phyloP scores from a whole-genome alignment of 64 coral and sea anemone species.

The Montipora cactus region DNA sequence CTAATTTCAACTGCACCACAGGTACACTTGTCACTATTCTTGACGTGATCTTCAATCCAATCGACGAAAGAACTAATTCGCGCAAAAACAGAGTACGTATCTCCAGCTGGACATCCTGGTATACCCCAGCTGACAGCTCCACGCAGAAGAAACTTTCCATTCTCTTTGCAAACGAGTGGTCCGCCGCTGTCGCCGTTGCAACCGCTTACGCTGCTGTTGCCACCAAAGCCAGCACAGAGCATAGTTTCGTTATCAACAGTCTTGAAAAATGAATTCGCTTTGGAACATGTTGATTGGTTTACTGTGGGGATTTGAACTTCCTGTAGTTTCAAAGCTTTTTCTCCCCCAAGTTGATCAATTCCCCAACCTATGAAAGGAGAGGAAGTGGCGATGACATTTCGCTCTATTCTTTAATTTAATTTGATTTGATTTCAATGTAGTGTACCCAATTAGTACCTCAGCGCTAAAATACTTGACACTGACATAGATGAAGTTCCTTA shows the following conservation, averaged over 20 bases:
- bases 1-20: not conserved
- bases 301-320: constrained; percentile 72
- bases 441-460: too few relatives aligned
- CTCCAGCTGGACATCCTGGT: constrained; percentile 54
- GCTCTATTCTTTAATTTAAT: too few relatives aligned
- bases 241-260: constrained; percentile 70
- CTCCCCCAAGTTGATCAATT: not conserved
- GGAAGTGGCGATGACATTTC: not conserved
- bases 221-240: constrained; percentile 79
- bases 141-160: constrained; percentile 51
- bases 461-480: too few relatives aligned
- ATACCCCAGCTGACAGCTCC: constrained; percentile 80
- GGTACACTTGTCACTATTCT: constrained; percentile 15
- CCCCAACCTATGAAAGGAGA: constrained; percentile 30
- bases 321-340: constrained; percentile 59
- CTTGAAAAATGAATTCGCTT: constrained; percentile 79
- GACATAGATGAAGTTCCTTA: too few relatives aligned
- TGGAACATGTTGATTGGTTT: constrained; percentile 64
- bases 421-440: too few relatives aligned
- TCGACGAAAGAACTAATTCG: constrained; percentile 65
- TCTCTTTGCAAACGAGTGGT: constrained; percentile 70
- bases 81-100: constrained; percentile 63
- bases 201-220: constrained; percentile 45
- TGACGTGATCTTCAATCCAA: constrained; percentile 68
- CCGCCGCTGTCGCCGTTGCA: constrained; percentile 95